A percentile compares a stretch with the other conserved stretches of the same genome.
phyloP scores from a whole-genome alignment of 2,888 invertebrate species.

The Sclerodermus sp. region DNA sequence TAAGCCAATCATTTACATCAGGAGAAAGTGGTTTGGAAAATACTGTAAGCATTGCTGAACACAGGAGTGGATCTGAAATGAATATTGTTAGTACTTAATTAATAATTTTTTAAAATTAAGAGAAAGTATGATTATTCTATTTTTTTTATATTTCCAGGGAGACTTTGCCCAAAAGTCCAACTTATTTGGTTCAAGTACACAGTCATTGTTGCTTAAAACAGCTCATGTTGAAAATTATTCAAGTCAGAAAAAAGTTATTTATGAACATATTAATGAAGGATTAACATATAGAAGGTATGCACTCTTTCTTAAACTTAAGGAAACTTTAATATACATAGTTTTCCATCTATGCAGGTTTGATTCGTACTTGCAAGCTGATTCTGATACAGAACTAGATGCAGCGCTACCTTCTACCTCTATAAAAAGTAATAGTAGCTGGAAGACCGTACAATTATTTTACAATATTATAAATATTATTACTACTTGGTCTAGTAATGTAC shows the following conservation, averaged over 20 bases:
- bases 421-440: slow-evolving; percentile 19
- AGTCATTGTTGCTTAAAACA: slow-evolving; percentile 33
- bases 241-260: slow-evolving; percentile 36
- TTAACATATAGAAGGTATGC: too few species aligned
- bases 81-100: slow-evolving; percentile 11
- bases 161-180: too few species aligned
- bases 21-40: slow-evolving; percentile 18
- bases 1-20: slow-evolving; percentile 19
- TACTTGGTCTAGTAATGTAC: slow-evolving; percentile 28
- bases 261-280: slow-evolving; percentile 7
- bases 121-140: slow-evolving; percentile 1
- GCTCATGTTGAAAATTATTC: slow-evolving; percentile 38
- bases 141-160: background rate
- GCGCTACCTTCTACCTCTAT: slow-evolving; percentile 16
- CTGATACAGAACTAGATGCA: slow-evolving; percentile 45
- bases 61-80: background rate
- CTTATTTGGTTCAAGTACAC: slow-evolving; percentile 21
- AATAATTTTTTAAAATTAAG: background rate
- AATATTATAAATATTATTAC: slow-evolving; percentile 26
- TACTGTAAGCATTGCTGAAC: slow-evolving; percentile 4
- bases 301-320: too few species aligned
- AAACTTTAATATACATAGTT: too few species aligned
- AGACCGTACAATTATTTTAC: slow-evolving; percentile 24
- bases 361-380: slow-evolving; percentile 26
- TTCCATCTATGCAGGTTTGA: too few species aligned